These are phyloP conservation scores for Aporrectodea caliginosa DNA, from an alignment of 1,140 invertebrate species.

Conservation along the genomic window DNA sequence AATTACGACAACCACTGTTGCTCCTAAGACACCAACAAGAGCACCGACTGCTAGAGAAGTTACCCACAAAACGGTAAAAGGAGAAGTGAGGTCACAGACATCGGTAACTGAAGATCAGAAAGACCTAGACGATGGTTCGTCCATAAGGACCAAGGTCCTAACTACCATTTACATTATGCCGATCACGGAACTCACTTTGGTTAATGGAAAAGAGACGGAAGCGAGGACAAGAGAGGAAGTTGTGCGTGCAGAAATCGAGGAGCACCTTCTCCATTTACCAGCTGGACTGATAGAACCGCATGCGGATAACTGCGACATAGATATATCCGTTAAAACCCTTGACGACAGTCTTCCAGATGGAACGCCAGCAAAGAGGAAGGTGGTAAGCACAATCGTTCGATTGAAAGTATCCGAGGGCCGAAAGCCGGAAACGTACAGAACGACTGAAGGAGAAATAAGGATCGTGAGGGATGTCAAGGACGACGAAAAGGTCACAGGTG, in stretches of 20 bases:
- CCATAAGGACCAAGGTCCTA: not conserved
- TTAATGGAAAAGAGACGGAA: conserved; percentile 1
- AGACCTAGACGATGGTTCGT: not conserved
- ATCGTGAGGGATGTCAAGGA: not conserved
- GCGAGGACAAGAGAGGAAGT: conserved; percentile 6
- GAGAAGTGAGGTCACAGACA: not conserved
- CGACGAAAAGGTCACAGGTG: not conserved
- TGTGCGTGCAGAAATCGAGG: conserved; percentile 15
- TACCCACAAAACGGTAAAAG: not conserved
- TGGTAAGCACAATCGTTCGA: not conserved
- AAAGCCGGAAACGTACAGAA: not conserved
- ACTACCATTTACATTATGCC: not conserved
- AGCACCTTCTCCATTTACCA: conserved; percentile 20
- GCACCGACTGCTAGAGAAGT: not conserved
- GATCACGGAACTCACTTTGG: conserved; percentile 5
- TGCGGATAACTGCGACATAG: not conserved
- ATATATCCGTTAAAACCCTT: conserved; percentile 30
- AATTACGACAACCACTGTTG: not conserved
- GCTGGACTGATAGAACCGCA: conserved; percentile 12
- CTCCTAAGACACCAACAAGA: not conserved
- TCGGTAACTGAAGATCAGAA: not conserved
- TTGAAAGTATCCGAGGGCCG: not conserved
- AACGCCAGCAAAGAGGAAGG: conserved; percentile 21
- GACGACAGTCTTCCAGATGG: conserved; percentile 47
- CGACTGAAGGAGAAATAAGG: not conserved